Conservation (phyloP, 2,888 invertebrate genomes). For the Alitta virens region DNA sequence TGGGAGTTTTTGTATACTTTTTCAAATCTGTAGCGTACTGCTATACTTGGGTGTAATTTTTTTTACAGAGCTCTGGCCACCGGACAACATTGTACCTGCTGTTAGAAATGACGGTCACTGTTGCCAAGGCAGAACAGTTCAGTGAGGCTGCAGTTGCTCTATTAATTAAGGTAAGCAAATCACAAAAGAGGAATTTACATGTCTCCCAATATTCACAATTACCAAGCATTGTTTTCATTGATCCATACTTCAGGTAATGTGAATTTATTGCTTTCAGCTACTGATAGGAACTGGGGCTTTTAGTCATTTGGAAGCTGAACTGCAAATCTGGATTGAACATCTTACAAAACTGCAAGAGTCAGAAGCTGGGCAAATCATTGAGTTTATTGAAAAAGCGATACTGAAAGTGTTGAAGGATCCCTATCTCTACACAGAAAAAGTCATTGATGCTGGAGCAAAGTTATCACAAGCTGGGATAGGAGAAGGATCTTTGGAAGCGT, state of each 20-base stretch:
- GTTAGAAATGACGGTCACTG: slow-evolving; percentile 34
- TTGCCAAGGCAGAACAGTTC: slow-evolving; percentile 15
- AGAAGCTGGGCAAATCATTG: neutral
- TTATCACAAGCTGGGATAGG: neutral
- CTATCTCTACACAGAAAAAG: slow-evolving; percentile 19
- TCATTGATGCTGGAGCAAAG: neutral
- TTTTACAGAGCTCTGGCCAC: slow-evolving; percentile 24
- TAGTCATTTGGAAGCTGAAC: slow-evolving; percentile 16
- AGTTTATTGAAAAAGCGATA: slow-evolving; percentile 20
- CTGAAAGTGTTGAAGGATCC: slow-evolving; percentile 19
- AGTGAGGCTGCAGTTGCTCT: neutral
- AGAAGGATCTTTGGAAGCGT: no score
- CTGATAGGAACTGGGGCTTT: slow-evolving; percentile 21
- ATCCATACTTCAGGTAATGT: no score
- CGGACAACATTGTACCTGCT: slow-evolving; percentile 36
- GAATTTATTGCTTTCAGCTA: slow-evolving; percentile 12
- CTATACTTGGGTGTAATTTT: no score
- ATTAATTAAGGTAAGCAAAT: slow-evolving; percentile 9
- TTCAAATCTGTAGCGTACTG: no score
- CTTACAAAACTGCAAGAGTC: neutral
- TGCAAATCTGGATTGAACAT: slow-evolving; percentile 18
- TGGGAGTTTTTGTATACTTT: no score
- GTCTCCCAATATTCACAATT: no score
- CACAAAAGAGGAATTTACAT: no score
- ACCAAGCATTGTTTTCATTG: no score